Evolutionary conservation across 2,113 vertebrate species (phyloP).

Genomic region (Guaruba guarouba): DNA sequence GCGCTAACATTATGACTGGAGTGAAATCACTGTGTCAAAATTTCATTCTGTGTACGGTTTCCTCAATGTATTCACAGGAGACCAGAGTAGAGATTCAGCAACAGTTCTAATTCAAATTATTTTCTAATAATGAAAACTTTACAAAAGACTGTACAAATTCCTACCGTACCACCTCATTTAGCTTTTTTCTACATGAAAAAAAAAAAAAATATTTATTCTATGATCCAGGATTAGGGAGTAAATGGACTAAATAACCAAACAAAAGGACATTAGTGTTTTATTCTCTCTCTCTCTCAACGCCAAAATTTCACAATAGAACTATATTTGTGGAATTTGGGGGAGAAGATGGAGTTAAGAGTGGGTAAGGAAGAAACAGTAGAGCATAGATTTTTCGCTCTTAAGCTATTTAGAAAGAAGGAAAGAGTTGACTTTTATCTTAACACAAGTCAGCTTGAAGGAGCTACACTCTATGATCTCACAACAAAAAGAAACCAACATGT

Average conservation of each 20-base stretch:
- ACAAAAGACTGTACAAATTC: neutral
- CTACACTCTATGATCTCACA: neutral
- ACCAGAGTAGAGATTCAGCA: neutral
- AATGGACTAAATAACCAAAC: neutral
- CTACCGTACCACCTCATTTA: neutral
- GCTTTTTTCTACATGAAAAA: neutral
- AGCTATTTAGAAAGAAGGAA: neutral
- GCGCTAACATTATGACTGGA: neutral
- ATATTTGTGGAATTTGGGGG: fast-evolving
- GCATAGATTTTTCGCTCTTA: neutral
- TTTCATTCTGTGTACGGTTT: neutral
- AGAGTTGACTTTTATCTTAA: neutral
- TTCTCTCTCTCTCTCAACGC: neutral
- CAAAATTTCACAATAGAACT: neutral
- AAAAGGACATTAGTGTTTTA: neutral
- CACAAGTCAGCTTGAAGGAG: neutral
- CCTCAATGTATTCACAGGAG: neutral
- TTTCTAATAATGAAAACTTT: neutral
- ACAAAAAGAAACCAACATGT: neutral
- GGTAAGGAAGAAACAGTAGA: neutral
- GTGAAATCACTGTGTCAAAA: neutral
- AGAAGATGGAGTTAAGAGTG: neutral
- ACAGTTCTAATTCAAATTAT: neutral
- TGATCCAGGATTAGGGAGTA: neutral
- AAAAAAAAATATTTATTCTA: neutral